These are phyloP conservation scores for Oopsacas minuta DNA, from an alignment of 37 sponge, comb jelly and placozoan species.

Conservation along the genomic window DNA sequence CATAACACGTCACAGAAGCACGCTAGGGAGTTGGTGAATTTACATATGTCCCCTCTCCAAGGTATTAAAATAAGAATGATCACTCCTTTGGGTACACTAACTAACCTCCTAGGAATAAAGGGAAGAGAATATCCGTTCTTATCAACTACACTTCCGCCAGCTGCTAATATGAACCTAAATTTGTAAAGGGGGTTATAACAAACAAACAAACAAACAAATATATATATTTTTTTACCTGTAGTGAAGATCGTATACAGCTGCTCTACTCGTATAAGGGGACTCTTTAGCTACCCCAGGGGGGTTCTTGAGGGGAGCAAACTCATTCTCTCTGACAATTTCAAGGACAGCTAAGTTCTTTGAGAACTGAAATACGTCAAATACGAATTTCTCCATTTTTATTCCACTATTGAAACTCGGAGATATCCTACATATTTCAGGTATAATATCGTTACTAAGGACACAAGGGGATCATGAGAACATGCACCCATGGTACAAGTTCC, in stretches of 20 bases:
- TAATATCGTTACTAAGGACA: too few species aligned
- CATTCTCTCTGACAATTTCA: conserved; percentile 80
- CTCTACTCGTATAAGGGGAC: conserved; percentile 60
- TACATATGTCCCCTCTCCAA: too few species aligned
- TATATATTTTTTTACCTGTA: conserved; percentile 44
- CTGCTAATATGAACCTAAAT: conserved; percentile 17
- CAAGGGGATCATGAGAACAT: too few species aligned
- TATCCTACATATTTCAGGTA: conserved; percentile 19
- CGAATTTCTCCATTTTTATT: conserved; percentile 97
- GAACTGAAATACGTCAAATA: conserved; percentile 95
- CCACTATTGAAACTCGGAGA: conserved; percentile 59
- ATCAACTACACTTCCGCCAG: conserved; percentile 35
- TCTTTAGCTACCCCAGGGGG: conserved; percentile 67
- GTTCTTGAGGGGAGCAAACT: conserved; percentile 93
- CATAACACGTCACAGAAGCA: too few species aligned
- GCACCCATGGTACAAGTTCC: too few species aligned
- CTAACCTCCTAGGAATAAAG: conserved; percentile 40
- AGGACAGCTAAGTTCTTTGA: conserved; percentile 75
- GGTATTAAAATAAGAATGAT: too few species aligned
- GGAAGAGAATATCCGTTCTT: conserved; percentile 34
- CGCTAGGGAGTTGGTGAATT: too few species aligned
- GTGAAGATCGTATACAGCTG: conserved; percentile 66
- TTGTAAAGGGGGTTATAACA: not conserved
- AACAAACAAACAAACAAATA: too few species aligned
- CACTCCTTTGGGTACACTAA: too few species aligned